Evolutionary conservation across 2,113 vertebrate genomes (phyloP), one percentile per base, ranked within the genome.

Genomic region (Sterrhoptilus dennistouni): DNA sequence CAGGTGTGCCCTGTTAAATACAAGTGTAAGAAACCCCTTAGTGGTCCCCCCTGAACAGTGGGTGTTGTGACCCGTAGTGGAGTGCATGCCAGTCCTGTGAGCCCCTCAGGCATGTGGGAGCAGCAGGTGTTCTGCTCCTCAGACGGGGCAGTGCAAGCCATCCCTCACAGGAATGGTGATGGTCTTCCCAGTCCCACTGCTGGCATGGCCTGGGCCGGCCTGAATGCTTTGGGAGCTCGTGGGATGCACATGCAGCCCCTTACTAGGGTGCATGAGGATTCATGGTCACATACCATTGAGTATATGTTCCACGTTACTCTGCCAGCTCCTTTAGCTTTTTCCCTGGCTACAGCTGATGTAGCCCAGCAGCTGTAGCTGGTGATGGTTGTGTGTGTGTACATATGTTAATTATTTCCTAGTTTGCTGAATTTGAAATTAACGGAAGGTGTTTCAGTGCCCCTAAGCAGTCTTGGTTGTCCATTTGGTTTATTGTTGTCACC

Each of bases 51-150:
- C 23, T 7, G 49, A 57, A 5, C 13, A 53, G 28, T 1, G 1
- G 2, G 0, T 9, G 24, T 36, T 35, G 14, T 40, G 38, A 29
- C 10, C 33, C 2, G 0, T 10, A 8, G 3, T 0, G 29, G 24
- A 7, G n/a, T 53, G 49, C 6, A 1, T 7, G 7, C 53, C 1
- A 25, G 53, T 23, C 16, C 50, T 13, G 42, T 28, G 56, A 3
- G 57, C 42, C 14, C 28, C 42, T 38, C 3, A 4, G 14, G 13
- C 1, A 0, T 8, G 45, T 60, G 44, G 45, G 38, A 12, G 27
- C 74, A 8, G 36, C n/a, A 5, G 64, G 27, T 2, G 3, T 3
- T 50, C 14, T 18, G 38, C 50, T 53, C 10, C 59, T 54, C 35
- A 14, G 28, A 14, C 0, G 2, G 21, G n/a, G 36, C 10, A 7